Conservation (phyloP, 1,140 invertebrate species). For the Achroia grisella region DNA sequence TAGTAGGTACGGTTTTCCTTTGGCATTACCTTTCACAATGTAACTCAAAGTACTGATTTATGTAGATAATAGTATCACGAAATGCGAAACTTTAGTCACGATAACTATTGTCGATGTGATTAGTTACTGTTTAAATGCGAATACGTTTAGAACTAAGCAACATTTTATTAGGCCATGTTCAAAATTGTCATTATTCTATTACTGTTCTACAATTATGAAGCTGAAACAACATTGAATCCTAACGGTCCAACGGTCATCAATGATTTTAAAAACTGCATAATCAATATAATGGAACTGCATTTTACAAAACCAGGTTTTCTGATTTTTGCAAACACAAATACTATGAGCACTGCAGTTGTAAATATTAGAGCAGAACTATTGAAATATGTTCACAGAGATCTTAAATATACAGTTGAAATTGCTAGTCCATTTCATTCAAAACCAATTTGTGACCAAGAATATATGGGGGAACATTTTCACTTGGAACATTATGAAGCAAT, state of each 20-base stretch:
- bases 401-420: slow-evolving; percentile 32
- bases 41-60: neutral
- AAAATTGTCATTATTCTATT: neutral
- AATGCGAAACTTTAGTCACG: neutral
- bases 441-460: slow-evolving; percentile 15
- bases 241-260: slow-evolving; percentile 35
- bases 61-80: slow-evolving; percentile 1
- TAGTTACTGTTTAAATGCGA: neutral
- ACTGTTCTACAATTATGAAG: slow-evolving; percentile 3
- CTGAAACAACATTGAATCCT: slow-evolving; percentile 24
- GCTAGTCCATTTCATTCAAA: slow-evolving; percentile 10
- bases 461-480: slow-evolving; percentile 11
- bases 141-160: neutral
- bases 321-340: slow-evolving; percentile 35
- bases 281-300: slow-evolving; percentile 33
- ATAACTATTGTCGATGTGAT: neutral
- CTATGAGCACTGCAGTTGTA: slow-evolving; percentile 28
- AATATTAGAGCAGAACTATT: slow-evolving; percentile 39
- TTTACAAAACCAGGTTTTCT: slow-evolving; percentile 36
- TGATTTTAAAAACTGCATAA: slow-evolving; percentile 44
- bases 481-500: slow-evolving; percentile 23
- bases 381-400: slow-evolving; percentile 29
- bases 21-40: too few relatives aligned
- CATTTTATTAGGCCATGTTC: neutral
- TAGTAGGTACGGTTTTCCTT: too few relatives aligned